phyloP scores from a whole-genome alignment of 2,113 vertebrate genomes.

The Caracal caracal region DNA sequence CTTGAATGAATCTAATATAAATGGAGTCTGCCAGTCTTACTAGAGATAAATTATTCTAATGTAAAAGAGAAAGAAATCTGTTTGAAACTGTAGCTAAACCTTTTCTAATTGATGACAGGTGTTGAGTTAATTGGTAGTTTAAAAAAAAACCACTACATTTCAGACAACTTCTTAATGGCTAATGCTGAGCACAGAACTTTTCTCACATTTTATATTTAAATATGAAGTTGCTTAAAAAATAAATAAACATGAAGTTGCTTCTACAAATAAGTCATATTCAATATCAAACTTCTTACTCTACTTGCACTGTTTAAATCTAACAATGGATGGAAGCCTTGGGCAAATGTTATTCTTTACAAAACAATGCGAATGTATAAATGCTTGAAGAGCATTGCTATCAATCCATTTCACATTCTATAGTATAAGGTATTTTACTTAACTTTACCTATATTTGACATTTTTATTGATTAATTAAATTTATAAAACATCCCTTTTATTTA shows the following conservation, averaged over 20 bases:
- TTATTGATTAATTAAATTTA: neutral
- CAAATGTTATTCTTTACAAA: neutral
- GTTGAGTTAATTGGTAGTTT: constrained; percentile 30
- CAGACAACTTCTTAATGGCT: neutral
- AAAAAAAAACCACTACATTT: neutral
- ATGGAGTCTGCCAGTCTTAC: neutral
- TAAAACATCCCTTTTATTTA: neutral
- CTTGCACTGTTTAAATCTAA: neutral
- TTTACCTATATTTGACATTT: neutral
- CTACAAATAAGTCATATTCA: neutral
- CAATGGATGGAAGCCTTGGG: neutral
- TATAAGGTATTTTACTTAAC: neutral
- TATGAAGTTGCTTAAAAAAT: neutral
- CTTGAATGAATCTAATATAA: constrained; percentile 41
- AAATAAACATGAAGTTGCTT: neutral
- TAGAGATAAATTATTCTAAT: constrained; percentile 36
- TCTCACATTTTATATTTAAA: neutral
- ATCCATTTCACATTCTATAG: neutral
- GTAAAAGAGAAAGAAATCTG: constrained; percentile 3
- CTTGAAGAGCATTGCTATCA: neutral
- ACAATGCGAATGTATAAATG: neutral
- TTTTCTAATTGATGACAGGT: constrained; percentile 44
- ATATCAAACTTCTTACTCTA: neutral
- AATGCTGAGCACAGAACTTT: neutral
- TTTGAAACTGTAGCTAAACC: neutral